phyloP scores from a whole-genome alignment of 92 coral and sea anemone species.

The Epizoanthus scotinus region DNA sequence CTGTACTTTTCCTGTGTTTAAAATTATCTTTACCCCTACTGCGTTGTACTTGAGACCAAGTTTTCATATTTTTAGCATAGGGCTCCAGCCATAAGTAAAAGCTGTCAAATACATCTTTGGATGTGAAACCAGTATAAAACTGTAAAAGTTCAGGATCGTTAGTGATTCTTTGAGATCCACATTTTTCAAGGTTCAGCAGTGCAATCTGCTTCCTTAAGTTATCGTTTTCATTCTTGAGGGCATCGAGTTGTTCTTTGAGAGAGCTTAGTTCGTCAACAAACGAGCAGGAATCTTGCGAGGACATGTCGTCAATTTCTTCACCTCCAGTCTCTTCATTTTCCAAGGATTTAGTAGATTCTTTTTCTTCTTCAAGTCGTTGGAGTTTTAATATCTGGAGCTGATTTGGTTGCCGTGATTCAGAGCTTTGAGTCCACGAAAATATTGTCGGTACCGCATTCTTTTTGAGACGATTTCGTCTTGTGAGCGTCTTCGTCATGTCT shows the following conservation, averaged over 20 bases:
- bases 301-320: no score
- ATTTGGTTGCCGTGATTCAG: not conserved
- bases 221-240: no score
- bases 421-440: no score
- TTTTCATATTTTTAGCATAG: not conserved
- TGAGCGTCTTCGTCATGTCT: not conserved
- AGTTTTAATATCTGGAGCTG: not conserved
- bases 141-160: slow-evolving; percentile 23
- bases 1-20: no score
- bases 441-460: not conserved
- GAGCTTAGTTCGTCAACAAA: no score
- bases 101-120: slow-evolving; percentile 21
- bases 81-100: slow-evolving; percentile 25
- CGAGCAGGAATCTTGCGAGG: no score
- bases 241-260: no score
- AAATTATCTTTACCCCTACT: no score
- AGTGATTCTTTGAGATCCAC: no score
- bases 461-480: not conserved
- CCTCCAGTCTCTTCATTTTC: no score
- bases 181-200: no score
- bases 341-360: not conserved
- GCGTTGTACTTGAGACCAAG: slow-evolving; percentile 32
- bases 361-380: not conserved
- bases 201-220: no score
- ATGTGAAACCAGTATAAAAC: slow-evolving; percentile 35